Evolutionary conservation across 2,113 vertebrate genomes (phyloP).

Genomic region (Perca schrenkii): DNA sequence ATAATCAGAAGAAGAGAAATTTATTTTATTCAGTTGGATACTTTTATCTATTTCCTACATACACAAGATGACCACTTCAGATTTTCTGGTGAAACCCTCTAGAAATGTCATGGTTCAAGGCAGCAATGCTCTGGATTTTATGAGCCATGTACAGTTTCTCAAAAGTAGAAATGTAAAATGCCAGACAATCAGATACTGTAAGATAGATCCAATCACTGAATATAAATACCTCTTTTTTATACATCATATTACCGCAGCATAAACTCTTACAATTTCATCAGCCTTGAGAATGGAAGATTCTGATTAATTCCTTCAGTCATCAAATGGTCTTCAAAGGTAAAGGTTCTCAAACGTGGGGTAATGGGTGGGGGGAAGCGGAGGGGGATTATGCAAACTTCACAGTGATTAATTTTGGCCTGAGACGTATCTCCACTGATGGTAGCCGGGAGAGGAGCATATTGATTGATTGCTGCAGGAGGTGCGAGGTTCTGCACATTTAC

Average conservation of each 20-base stretch:
- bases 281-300: conserved; percentile 55
- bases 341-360: conserved; percentile 73
- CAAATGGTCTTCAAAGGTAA: conserved; percentile 78
- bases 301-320: conserved; percentile 80
- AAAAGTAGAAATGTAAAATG: conserved; percentile 42
- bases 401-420: conserved; percentile 83
- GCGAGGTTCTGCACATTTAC: conserved; percentile 82
- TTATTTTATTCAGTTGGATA: background rate
- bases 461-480: conserved; percentile 85
- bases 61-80: conserved; percentile 12
- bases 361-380: conserved; percentile 54
- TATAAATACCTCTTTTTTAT: conserved; percentile 47
- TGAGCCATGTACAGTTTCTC: conserved; percentile 9
- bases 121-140: background rate
- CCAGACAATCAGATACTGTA: conserved; percentile 40
- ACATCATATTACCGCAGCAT: conserved; percentile 43
- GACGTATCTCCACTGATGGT: conserved; percentile 76
- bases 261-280: conserved; percentile 64
- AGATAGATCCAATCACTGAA: conserved; percentile 50
- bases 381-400: conserved; percentile 83
- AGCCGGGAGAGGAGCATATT: conserved; percentile 78
- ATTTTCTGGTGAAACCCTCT: conserved; percentile 14
- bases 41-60: background rate
- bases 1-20: background rate
- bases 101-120: background rate